Conservation (phyloP, 1,140 invertebrate genomes). For the Battus philenor region DNA sequence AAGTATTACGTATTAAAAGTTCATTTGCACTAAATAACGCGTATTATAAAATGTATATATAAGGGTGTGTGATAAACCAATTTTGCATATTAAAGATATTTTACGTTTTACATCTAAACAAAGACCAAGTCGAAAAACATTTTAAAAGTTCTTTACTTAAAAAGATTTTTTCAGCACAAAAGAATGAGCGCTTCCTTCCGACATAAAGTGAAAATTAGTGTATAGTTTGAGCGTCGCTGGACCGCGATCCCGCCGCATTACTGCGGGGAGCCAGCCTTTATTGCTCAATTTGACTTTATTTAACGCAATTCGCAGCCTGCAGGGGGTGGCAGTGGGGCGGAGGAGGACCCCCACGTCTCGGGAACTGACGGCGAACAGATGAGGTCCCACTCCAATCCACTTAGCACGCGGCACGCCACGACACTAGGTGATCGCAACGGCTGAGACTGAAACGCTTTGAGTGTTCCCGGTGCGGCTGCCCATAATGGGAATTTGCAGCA, state of each 20-base stretch:
- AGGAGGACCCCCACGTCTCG: constrained; percentile 32
- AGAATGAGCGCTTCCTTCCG: too few species aligned
- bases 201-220: constrained; percentile 48
- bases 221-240: constrained; percentile 37
- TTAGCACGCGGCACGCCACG: constrained; percentile 54
- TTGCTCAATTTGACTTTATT: constrained; percentile 76
- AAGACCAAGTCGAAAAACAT: too few species aligned
- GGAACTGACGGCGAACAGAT: constrained; percentile 62
- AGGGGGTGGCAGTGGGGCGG: too few species aligned
- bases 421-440: constrained; percentile 51
- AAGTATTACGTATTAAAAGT: too few species aligned
- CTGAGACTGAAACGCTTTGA: constrained; percentile 40
- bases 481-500: constrained; percentile 6
- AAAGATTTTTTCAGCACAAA: too few species aligned
- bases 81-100: too few species aligned
- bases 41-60: too few species aligned
- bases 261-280: constrained; percentile 63
- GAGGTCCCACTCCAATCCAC: constrained; percentile 69
- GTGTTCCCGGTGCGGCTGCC: constrained; percentile 11
- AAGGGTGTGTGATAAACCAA: too few species aligned
- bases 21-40: too few species aligned
- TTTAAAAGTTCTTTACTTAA: too few species aligned
- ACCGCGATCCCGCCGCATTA: constrained; percentile 61
- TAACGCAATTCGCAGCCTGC: constrained; percentile 63
- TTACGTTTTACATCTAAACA: too few species aligned